A percentile compares a stretch with the other conserved stretches of the same genome.
phyloP scores from a whole-genome alignment of 2,888 invertebrate species.

The Amphiduros pacificus region DNA sequence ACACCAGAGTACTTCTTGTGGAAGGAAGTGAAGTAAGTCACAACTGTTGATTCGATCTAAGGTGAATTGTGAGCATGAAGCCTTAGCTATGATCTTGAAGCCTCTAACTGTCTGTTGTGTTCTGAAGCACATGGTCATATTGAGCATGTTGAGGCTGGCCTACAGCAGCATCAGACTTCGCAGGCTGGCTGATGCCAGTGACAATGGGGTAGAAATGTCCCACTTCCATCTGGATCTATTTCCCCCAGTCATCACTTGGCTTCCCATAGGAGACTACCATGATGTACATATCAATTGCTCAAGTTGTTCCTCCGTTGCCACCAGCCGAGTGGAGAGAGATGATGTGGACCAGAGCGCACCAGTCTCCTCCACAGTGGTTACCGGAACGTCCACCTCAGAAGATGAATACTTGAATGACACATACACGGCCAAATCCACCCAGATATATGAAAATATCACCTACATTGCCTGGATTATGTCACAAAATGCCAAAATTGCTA shows the following conservation, averaged over 20 bases:
- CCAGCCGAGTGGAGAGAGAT: background rate
- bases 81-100: too few relatives aligned
- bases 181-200: background rate
- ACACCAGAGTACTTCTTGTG: too few relatives aligned
- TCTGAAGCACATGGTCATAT: too few relatives aligned
- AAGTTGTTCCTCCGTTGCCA: slow-evolving; percentile 1
- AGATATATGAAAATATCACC: slow-evolving; percentile 2
- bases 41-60: too few relatives aligned
- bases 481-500: slow-evolving; percentile 4
- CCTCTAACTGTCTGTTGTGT: too few relatives aligned
- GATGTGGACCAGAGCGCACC: background rate
- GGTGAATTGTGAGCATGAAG: too few relatives aligned
- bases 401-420: background rate
- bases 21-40: too few relatives aligned
- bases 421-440: background rate
- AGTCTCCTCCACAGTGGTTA: background rate
- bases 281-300: slow-evolving; percentile 18
- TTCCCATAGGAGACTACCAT: background rate
- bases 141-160: background rate
- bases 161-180: slow-evolving; percentile 1
- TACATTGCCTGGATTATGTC: slow-evolving; percentile 12
- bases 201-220: background rate
- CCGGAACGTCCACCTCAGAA: background rate
- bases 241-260: background rate
- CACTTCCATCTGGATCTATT: background rate